Conservation (phyloP, 1,140 invertebrate genomes). For the Drosophila arawakana region DNA sequence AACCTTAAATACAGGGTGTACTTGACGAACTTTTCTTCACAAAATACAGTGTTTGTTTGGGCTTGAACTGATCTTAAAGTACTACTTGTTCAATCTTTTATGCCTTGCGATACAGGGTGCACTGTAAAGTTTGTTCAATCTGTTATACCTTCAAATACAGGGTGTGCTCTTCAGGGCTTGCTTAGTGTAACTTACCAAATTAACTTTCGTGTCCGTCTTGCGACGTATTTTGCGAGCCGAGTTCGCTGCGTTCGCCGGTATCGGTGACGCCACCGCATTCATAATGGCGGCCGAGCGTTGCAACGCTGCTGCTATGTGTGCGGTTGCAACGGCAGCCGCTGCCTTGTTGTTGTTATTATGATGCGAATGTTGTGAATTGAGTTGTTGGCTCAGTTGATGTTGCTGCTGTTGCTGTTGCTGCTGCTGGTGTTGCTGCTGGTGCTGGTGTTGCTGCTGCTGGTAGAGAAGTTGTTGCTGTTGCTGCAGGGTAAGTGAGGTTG, state of each 20-base stretch:
- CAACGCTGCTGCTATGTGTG: slow-evolving; percentile 65
- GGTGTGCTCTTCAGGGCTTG: too few species aligned
- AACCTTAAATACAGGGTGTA: too few species aligned
- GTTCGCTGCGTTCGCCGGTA: slow-evolving; percentile 79
- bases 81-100: too few species aligned
- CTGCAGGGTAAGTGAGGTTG: slow-evolving; percentile 26
- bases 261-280: slow-evolving; percentile 84
- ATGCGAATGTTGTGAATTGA: slow-evolving; percentile 59
- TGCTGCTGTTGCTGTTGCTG: slow-evolving; percentile 55
- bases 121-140: too few species aligned
- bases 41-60: too few species aligned
- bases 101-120: too few species aligned
- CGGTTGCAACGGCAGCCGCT: slow-evolving; percentile 57
- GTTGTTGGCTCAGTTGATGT: slow-evolving; percentile 36
- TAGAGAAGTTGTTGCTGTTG: slow-evolving; percentile 44
- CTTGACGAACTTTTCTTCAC: too few species aligned
- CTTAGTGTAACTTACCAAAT: slow-evolving; percentile 64
- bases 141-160: too few species aligned
- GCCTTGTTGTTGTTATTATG: slow-evolving; percentile 61
- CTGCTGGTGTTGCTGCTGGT: slow-evolving; percentile 39
- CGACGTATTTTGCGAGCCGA: slow-evolving; percentile 79
- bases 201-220: slow-evolving; percentile 83
- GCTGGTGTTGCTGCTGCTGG: slow-evolving; percentile 47
- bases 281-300: slow-evolving; percentile 79
- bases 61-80: too few species aligned